A percentile compares a stretch with the other conserved stretches of the same genome.
Conservation (phyloP, 2,888 invertebrate genomes). For the Entomobrya proxima region DNA sequence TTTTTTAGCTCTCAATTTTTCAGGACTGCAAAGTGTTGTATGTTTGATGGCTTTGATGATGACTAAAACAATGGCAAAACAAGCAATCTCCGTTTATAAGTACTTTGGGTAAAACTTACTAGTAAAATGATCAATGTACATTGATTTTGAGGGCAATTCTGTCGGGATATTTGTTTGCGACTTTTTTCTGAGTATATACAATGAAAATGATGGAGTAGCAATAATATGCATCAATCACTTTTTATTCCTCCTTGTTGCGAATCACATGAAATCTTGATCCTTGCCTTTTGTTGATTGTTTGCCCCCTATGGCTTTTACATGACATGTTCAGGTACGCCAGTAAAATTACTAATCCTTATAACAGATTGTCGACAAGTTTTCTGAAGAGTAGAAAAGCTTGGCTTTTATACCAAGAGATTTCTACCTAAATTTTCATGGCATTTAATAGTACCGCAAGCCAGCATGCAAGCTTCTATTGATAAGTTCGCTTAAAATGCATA, state of each 20-base stretch:
- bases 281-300: slow-evolving; percentile 40
- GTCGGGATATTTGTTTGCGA: slow-evolving; percentile 34
- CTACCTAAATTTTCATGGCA: slow-evolving; percentile 23
- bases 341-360: slow-evolving; percentile 32
- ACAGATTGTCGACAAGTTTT: slow-evolving; percentile 33
- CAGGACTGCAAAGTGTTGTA: no score
- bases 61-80: no score
- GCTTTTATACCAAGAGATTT: no score
- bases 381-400: neutral
- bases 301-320: slow-evolving; percentile 57
- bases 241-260: neutral
- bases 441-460: no score
- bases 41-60: no score
- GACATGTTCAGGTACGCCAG: slow-evolving; percentile 46
- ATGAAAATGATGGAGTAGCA: neutral
- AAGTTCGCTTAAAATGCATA: no score
- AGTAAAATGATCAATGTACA: slow-evolving; percentile 4
- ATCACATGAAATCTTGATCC: slow-evolving; percentile 15
- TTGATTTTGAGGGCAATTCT: no score
- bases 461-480: no score
- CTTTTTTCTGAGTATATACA: neutral
- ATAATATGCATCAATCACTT: neutral
- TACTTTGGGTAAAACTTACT: no score
- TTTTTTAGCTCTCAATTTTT: no score
- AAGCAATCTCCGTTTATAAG: no score